Base-by-base conservation (phyloP, 2,888 invertebrate species). In the Baronia brevicornis region DNA sequence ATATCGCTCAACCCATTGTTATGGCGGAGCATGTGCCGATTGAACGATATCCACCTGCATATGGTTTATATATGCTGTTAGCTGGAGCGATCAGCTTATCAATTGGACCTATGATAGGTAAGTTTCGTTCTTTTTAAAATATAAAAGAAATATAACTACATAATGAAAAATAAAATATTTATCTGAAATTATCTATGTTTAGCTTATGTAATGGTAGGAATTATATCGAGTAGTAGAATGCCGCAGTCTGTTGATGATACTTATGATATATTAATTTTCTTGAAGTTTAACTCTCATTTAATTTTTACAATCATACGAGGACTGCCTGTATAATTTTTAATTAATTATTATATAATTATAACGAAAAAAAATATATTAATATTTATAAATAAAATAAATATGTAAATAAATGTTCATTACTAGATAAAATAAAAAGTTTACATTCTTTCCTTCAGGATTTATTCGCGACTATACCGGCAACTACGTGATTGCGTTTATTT, bases 11-110 rank as follows among this genome's bases (percentile, higher is more conserved):
- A 46, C 86, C 89, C 0, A 75, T 90, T 29, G 89, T 89, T 0
- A 80, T 90, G 44, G 88, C 90, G 0, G 90, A 90, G 43, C 84
- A 89, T 37, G 84, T 89, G 14, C 84, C 82, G 1, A 85, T 88
- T 17, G 86, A 89, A 36, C 80, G 87, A 48, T 90, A 90, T 38
- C 86, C 89, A 2, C 86, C 90, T 0, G 90, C 90, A 0, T 90
- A 89, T 49, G 90, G 90, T 1, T 67, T 90, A 5, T 89, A 85
- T 46, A 89, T 89, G 77, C 74, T 90, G 7, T 67, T 90, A 8
- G 86, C 86, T 46, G 90, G 90, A 5, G 67, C 73, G 2, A 74
- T 89, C 24, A 87, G 87, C 24, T 69, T 89, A 18, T 60, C 85
- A n/a, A 75, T 88, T 28, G 89, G 89, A 25, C 88, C 89, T 19